phyloP scores from a whole-genome alignment of 2,797 vertebrate species.

The Mycteria americana region DNA sequence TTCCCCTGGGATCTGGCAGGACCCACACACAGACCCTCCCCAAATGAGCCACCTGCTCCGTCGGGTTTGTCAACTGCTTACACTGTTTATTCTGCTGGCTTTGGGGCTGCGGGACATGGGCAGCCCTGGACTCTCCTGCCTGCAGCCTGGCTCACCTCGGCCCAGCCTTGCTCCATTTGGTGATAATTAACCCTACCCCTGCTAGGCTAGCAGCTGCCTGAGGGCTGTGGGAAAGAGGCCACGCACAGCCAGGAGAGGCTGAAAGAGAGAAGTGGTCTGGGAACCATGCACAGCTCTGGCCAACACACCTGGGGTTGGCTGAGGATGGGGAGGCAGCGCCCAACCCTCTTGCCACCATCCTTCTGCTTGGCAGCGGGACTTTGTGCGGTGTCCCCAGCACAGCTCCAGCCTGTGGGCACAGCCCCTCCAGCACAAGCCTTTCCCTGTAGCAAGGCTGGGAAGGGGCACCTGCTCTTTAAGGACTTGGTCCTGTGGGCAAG shows the following conservation, averaged over 20 bases:
- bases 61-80: background rate
- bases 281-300: background rate
- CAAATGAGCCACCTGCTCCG: background rate
- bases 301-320: background rate
- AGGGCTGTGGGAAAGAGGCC: background rate
- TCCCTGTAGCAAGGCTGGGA: background rate
- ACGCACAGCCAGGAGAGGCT: background rate
- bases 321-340: background rate
- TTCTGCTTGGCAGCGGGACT: background rate
- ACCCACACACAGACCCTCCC: background rate
- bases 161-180: background rate
- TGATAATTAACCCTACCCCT: background rate
- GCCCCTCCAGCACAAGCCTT: background rate
- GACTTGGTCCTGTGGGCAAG: background rate
- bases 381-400: background rate
- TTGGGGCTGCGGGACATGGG: background rate
- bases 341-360: background rate
- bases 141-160: background rate
- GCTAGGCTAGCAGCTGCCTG: background rate
- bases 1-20: background rate
- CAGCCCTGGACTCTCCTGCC: background rate
- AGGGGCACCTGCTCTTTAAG: background rate
- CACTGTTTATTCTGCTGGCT: background rate
- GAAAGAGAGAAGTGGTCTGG: background rate
- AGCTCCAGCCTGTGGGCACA: background rate